A percentile compares a stretch with the other conserved stretches of the same genome.
Evolutionary conservation across 2,888 invertebrate genomes (phyloP).

Genomic region (Drosophila formosana): DNA sequence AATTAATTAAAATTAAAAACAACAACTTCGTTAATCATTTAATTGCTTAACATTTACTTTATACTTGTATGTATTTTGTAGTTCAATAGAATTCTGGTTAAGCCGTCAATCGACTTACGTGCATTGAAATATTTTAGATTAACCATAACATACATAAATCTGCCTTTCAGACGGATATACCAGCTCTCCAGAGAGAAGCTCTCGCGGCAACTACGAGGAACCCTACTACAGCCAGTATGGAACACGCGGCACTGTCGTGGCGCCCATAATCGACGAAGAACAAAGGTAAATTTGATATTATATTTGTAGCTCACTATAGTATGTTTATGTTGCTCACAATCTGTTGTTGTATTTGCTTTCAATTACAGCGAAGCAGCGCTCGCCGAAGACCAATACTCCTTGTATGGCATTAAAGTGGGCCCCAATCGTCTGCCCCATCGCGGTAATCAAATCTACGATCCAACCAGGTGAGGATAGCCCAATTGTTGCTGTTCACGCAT

Average conservation of each 20-base stretch:
- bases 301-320: background rate
- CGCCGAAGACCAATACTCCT: conserved; percentile 89
- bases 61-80: background rate
- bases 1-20: too few relatives aligned
- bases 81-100: background rate
- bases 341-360: background rate
- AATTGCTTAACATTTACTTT: too few relatives aligned
- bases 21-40: background rate
- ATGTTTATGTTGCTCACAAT: background rate
- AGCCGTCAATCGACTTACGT: too few relatives aligned
- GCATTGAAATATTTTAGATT: background rate
- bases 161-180: conserved; percentile 90
- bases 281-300: conserved; percentile 85
- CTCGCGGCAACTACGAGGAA: conserved; percentile 92
- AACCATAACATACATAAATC: background rate
- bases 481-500: conserved; percentile 58
- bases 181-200: conserved; percentile 93
- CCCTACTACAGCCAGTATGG: conserved; percentile 94
- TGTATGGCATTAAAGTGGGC: conserved; percentile 89
- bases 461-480: conserved; percentile 81
- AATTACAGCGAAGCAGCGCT: conserved; percentile 88
- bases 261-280: conserved; percentile 97
- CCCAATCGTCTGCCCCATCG: conserved; percentile 86
- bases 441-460: conserved; percentile 85
- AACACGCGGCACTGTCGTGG: conserved; percentile 89